A percentile compares a stretch with the other conserved stretches of the same genome.
Evolutionary conservation across 1,140 invertebrate species (phyloP).

Genomic region (Metaphire vulgaris): DNA sequence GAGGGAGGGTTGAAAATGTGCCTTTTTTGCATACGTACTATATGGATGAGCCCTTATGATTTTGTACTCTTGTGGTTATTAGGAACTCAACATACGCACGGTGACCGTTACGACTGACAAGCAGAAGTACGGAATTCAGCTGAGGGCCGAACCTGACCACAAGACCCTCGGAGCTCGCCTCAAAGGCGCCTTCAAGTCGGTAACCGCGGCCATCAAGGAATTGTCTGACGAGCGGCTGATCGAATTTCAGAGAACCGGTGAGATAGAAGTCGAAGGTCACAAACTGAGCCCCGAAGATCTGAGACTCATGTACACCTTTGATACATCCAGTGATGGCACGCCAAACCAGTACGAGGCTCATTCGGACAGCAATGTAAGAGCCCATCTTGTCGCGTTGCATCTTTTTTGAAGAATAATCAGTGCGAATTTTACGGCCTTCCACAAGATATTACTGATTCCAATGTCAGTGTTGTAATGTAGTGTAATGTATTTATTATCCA

Average conservation of each 20-base stretch:
- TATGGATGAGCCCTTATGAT: too few relatives aligned
- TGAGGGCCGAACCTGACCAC: conserved; percentile 89
- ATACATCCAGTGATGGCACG: conserved; percentile 56
- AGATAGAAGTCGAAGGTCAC: conserved; percentile 68
- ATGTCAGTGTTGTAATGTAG: too few relatives aligned
- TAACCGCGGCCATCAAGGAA: conserved; percentile 72
- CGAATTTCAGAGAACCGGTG: conserved; percentile 65
- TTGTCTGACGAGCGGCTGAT: conserved; percentile 75
- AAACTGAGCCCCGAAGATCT: conserved; percentile 73
- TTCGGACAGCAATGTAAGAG: conserved; percentile 68
- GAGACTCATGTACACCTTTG: conserved; percentile 72
- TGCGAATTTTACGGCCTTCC: too few relatives aligned
- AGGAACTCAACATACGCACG: conserved; percentile 84
- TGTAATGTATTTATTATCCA: too few relatives aligned
- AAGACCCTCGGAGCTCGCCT: conserved; percentile 67
- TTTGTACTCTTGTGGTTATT: too few relatives aligned
- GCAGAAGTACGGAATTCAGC: conserved; percentile 81
- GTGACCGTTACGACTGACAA: conserved; percentile 87
- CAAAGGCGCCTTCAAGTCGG: conserved; percentile 73
- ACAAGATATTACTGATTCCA: too few relatives aligned
- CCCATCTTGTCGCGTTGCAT: background rate
- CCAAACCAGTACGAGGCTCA: conserved; percentile 72
- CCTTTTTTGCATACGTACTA: too few relatives aligned
- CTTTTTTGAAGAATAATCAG: too few relatives aligned
- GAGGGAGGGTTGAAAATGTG: too few relatives aligned